Evolutionary conservation across 2,888 invertebrate genomes (phyloP), one percentile per base, ranked within the genome.

Genomic region (Xanthorhoe designata): DNA sequence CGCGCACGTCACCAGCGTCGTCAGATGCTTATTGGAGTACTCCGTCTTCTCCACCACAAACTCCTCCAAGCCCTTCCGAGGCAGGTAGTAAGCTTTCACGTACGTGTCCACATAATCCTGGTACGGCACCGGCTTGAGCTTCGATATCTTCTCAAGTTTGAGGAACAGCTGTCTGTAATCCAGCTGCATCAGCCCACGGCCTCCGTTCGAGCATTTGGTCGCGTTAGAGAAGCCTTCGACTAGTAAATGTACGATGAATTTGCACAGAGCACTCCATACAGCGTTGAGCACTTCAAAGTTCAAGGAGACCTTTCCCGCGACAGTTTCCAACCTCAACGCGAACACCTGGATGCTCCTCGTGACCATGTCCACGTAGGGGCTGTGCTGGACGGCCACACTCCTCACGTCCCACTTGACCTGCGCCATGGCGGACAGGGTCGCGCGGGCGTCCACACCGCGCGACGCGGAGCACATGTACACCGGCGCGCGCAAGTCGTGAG

Each of bases 141-240:
- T 95, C 0, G 98, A 97, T 61, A 99, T 95, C 79, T 97, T 96
- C 87, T 99, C 98, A 59, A 98, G 94, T 84, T 99, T 98, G 19
- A 97, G 96, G 74, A 98, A 95, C 70, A 99, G 96, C 85, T 99
- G 99, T 7, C 98, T 97, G 81, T 98, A 99, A 93, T 99, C 99
- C 19, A 99, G 92, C 83, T 99, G 99, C 99, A 99, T 99, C 9
- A 99, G 89, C 0, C 98, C 99, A 47, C 99, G 94, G 0, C 99
- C 99, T 24, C 98, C 99, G 76, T 98, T 98, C 0, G 98, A 97
- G 88, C 99, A 99, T 85, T 98, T 98, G 70, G 97, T 98, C 0
- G 98, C 97, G 79, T 96, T 96, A 0, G 98, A 96, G 90, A 97
- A 98, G 35, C 98, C 99, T 93, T 99, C 99, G 0, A 99, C 98